Evolutionary conservation across 2,797 vertebrate species (phyloP).

Genomic region (Hydrolagus colliei): DNA sequence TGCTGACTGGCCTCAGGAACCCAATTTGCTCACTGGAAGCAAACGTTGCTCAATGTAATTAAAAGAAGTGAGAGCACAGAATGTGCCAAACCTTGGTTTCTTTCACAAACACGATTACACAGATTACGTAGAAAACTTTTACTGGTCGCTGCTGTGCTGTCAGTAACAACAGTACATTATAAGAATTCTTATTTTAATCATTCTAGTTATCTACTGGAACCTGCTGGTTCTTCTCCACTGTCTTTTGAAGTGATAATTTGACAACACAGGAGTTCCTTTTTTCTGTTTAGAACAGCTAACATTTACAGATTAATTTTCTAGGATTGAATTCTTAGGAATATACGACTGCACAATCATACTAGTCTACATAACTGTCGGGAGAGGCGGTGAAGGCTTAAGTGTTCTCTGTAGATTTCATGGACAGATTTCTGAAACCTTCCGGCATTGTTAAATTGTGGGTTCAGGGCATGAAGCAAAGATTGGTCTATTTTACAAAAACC

Average conservation of each 20-base stretch:
- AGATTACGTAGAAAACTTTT: conserved; percentile 58
- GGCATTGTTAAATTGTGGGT: background rate
- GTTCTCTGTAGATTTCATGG: background rate
- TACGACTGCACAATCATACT: background rate
- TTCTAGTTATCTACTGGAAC: conserved; percentile 50
- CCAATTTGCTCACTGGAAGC: conserved; percentile 44
- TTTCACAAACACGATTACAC: conserved; percentile 46
- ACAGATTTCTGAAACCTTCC: background rate
- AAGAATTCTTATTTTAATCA: conserved; percentile 50
- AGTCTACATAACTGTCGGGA: background rate
- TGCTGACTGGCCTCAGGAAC: conserved; percentile 42
- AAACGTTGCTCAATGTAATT: conserved; percentile 54
- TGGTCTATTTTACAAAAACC: conserved; percentile 3
- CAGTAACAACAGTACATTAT: conserved; percentile 50
- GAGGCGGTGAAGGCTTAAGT: background rate
- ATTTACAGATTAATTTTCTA: background rate
- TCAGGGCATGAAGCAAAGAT: background rate
- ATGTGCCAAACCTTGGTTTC: conserved; percentile 47
- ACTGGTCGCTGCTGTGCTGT: conserved; percentile 49
- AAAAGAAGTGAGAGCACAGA: conserved; percentile 48
- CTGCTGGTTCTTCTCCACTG: conserved; percentile 41
- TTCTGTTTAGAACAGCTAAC: conserved; percentile 5
- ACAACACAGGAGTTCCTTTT: conserved; percentile 22
- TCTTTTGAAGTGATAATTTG: conserved; percentile 29
- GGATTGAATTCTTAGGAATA: background rate